Conservation (phyloP, 2,797 vertebrate species). For the Crypturellus tataupa region DNA sequence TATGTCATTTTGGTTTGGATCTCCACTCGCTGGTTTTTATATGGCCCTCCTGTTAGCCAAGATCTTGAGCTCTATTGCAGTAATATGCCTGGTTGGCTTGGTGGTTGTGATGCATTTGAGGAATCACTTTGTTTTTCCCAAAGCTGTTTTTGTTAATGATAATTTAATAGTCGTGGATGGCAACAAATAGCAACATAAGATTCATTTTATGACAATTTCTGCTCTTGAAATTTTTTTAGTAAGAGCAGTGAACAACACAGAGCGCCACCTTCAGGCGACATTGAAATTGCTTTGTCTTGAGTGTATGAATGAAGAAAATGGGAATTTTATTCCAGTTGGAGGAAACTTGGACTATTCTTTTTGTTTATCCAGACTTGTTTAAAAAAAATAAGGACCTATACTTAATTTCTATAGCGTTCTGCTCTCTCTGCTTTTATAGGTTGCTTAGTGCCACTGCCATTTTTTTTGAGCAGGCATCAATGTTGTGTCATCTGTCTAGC, state of each 20-base stretch:
- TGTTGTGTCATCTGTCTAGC: not conserved
- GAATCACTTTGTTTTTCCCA: not conserved
- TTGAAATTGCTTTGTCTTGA: not conserved
- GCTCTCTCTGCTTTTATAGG: not conserved
- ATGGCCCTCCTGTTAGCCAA: not conserved
- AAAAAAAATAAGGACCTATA: not conserved
- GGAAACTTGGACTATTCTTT: not conserved
- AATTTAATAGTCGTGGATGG: not conserved
- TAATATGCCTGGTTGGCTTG: not conserved
- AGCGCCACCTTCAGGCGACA: not conserved
- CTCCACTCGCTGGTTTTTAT: accelerated
- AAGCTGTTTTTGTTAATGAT: not conserved
- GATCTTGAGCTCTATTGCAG: not conserved
- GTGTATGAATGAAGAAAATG: not conserved
- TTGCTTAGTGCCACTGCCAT: not conserved
- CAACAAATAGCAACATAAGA: not conserved
- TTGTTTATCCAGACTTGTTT: not conserved
- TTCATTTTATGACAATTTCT: not conserved
- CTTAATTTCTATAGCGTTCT: not conserved
- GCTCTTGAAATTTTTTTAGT: not conserved
- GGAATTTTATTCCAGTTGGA: not conserved
- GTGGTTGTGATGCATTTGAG: not conserved
- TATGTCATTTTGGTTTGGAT: not conserved
- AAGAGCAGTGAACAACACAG: not conserved
- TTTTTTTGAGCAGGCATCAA: not conserved